Base-by-base conservation (phyloP, 2,113 vertebrate species). In the Silurus glanis region DNA sequence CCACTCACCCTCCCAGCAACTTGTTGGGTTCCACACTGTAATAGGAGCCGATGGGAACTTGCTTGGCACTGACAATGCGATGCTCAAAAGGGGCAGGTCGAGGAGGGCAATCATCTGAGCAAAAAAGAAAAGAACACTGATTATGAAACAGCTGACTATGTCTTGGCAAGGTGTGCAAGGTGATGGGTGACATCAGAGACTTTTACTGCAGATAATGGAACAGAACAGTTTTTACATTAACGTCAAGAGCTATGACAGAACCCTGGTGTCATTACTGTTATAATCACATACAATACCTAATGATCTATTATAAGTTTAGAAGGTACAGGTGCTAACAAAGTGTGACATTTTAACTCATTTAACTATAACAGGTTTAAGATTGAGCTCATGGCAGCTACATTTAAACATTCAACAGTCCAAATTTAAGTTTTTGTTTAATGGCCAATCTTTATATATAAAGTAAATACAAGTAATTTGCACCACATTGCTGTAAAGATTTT, bases 21-120 rank as follows among this genome's bases (percentile, higher is more conserved):
- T 95, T 90, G 0, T 95, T 93, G 0, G 87, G 94, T 75, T 94
- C 95, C 82, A 97, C 94, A 0, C 90, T 89, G 83, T 96, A 97
- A 75, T 90, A 93, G 0, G 90, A 58, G 2, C 94, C 92, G 79
- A 96, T 85, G 3, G 95, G 91, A 0, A 92, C 93, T 61, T 96
- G 95, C 91, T 92, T 95, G 91, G 97, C 91, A 0, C 90, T 96
- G 83, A 97, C 97, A 3, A 97, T 86, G 76, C 96, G 96, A 82
- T 97, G 97, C 51, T 95, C 94, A 0, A 97, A 97, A 0, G 97
- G 96, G 6, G 97, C 96, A 0, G 96, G 94, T 0, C 95, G 94
- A n/a, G 97, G 94, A 10, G 96, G 96, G 23, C 96, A 94, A 91
- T 97, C 97, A 83, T 97, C 96, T 97, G 83, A 59, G 90, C 14